Percentiles rank a stretch among this genome's conserved stretches.
Conservation (phyloP, 2,797 vertebrate species). For the Darevskia nairensis region DNA sequence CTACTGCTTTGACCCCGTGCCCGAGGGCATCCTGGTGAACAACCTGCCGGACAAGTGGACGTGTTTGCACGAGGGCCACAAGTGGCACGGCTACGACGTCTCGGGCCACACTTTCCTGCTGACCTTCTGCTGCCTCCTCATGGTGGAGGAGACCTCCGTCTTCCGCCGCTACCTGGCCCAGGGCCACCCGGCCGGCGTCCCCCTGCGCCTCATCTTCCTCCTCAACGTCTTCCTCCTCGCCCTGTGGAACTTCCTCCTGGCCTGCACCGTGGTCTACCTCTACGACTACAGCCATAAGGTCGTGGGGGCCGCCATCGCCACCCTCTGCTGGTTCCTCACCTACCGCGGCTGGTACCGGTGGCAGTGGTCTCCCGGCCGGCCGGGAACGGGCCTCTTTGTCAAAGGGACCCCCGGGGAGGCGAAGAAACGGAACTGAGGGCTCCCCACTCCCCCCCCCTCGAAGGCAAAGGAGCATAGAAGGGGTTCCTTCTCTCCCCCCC, state of each 20-base stretch:
- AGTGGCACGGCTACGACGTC: slow-evolving; percentile 89
- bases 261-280: slow-evolving; percentile 88
- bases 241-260: slow-evolving; percentile 88
- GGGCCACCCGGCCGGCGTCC: slow-evolving; percentile 81
- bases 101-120: slow-evolving; percentile 90
- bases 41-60: slow-evolving; percentile 81
- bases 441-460: rapidly evolving
- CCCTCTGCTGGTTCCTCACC: slow-evolving; percentile 85
- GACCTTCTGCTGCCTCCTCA: slow-evolving; percentile 88
- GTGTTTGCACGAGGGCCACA: slow-evolving; percentile 84
- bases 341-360: slow-evolving; percentile 89
- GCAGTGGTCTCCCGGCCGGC: slow-evolving; percentile 87
- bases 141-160: slow-evolving; percentile 87
- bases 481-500: rapidly evolving
- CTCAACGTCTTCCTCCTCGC: slow-evolving; percentile 86
- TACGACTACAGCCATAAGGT: slow-evolving; percentile 89
- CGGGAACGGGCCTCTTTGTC: slow-evolving; percentile 84
- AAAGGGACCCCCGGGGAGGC: slow-evolving; percentile 9
- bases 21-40: slow-evolving; percentile 76
- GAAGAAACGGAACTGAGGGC: slow-evolving; percentile 5
- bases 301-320: slow-evolving; percentile 86
- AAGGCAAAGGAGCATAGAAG: no score
- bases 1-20: slow-evolving; percentile 85
- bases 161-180: slow-evolving; percentile 88
- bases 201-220: slow-evolving; percentile 89